phyloP scores from a whole-genome alignment of 1,140 invertebrate species.

The Aricia agestis region DNA sequence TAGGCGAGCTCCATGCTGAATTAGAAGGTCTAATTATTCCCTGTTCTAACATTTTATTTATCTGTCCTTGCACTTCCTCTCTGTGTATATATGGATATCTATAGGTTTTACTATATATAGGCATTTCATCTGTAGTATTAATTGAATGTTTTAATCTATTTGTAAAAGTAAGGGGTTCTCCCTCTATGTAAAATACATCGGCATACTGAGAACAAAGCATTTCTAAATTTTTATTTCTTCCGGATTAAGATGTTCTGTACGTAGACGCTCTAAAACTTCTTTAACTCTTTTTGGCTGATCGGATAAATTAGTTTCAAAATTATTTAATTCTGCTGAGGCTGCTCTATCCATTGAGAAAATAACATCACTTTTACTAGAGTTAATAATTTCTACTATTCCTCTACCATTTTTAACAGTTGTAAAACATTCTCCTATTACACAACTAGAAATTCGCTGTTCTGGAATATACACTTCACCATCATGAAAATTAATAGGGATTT shows the following conservation, averaged over 20 bases:
- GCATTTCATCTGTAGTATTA: too few relatives aligned
- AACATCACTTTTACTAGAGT: slow-evolving; percentile 23
- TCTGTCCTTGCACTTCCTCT: too few relatives aligned
- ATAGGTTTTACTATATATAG: too few relatives aligned
- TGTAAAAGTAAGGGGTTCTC: too few relatives aligned
- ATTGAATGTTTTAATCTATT: too few relatives aligned
- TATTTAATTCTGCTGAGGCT: slow-evolving; percentile 17
- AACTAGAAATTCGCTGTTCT: too few relatives aligned
- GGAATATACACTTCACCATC: slow-evolving; percentile 25
- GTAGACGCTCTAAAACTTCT: slow-evolving; percentile 24
- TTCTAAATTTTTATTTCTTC: slow-evolving; percentile 24
- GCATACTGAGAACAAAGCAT: too few relatives aligned
- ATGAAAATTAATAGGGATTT: slow-evolving; percentile 22
- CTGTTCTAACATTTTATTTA: too few relatives aligned
- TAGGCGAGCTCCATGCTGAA: too few relatives aligned
- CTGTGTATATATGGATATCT: too few relatives aligned
- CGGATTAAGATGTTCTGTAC: slow-evolving; percentile 25
- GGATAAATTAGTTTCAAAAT: slow-evolving; percentile 18
- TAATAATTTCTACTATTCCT: slow-evolving; percentile 21
- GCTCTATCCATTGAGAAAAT: slow-evolving; percentile 25
- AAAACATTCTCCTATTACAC: slow-evolving; percentile 27
- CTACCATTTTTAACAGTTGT: slow-evolving; percentile 18
- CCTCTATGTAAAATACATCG: too few relatives aligned
- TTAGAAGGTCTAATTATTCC: too few relatives aligned
- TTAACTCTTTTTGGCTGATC: slow-evolving; percentile 2